These are phyloP conservation scores for Periophthalmodon schlosseri DNA, from an alignment of 2,113 vertebrate genomes.

Conservation along the genomic window DNA sequence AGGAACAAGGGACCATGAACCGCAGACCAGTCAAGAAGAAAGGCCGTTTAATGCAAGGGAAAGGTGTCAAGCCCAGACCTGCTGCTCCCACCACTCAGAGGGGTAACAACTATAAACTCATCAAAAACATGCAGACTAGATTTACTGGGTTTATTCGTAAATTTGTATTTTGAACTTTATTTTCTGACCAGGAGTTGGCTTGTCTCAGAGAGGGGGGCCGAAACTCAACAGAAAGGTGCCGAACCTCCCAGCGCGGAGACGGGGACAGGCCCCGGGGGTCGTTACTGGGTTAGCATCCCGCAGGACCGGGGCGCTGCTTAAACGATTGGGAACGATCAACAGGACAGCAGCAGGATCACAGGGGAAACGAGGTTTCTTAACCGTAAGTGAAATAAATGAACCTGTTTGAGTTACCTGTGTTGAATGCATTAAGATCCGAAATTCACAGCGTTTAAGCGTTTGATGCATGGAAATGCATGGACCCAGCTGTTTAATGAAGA, in stretches of 20 bases:
- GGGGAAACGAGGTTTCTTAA: slow-evolving; percentile 58
- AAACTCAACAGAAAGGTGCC: slow-evolving; percentile 74
- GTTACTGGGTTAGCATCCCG: slow-evolving; percentile 89
- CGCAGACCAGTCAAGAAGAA: slow-evolving; percentile 76
- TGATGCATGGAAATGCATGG: too few species aligned
- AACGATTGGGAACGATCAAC: slow-evolving; percentile 84
- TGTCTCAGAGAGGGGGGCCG: slow-evolving; percentile 77
- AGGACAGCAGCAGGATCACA: slow-evolving; percentile 79
- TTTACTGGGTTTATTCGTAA: neutral
- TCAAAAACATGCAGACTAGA: neutral
- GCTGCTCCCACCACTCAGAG: slow-evolving; percentile 76
- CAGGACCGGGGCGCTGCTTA: slow-evolving; percentile 79
- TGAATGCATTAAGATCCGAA: too few species aligned
- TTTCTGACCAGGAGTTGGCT: slow-evolving; percentile 41
- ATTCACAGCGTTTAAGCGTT: too few species aligned
- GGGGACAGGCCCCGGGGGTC: slow-evolving; percentile 80
- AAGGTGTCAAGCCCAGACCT: slow-evolving; percentile 63
- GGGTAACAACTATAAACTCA: slow-evolving; percentile 64
- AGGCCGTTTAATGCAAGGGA: slow-evolving; percentile 74
- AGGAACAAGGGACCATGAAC: slow-evolving; percentile 59
- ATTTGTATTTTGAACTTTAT: neutral
- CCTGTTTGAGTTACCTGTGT: too few species aligned
- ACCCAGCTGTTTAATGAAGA: too few species aligned
- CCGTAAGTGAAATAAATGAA: neutral
- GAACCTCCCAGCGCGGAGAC: slow-evolving; percentile 73